Evolutionary conservation across 2,113 vertebrate genomes (phyloP).

Genomic region (Misgurnus mizolepis): DNA sequence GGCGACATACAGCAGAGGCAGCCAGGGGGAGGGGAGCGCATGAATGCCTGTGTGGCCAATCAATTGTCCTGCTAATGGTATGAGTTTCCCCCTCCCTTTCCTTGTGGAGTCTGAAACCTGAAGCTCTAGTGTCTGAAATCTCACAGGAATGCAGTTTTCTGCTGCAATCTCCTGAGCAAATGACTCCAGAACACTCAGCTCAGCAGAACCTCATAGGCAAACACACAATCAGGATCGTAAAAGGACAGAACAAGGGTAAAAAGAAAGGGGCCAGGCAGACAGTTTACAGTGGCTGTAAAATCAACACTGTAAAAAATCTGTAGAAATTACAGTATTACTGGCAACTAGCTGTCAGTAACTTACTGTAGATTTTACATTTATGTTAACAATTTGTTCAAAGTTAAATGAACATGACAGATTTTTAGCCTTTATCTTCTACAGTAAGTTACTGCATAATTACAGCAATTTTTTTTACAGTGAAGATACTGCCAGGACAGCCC

Average conservation of each 20-base stretch:
- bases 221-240: constrained; percentile 49
- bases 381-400: too few species aligned
- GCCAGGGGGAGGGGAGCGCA: background rate
- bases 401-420: too few species aligned
- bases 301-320: background rate
- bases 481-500: too few species aligned
- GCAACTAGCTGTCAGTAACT: too few species aligned
- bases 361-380: too few species aligned
- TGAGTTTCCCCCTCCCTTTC: background rate
- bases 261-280: background rate
- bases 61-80: constrained; percentile 36
- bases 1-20: constrained; percentile 21
- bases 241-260: constrained; percentile 20
- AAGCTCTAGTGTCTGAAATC: constrained; percentile 16
- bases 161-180: constrained; percentile 23
- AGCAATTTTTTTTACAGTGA: too few species aligned
- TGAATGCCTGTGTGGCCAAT: constrained; percentile 27
- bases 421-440: too few species aligned
- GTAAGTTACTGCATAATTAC: too few species aligned
- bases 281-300: too few species aligned
- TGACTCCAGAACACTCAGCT: background rate
- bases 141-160: constrained; percentile 12
- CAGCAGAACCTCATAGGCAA: constrained; percentile 12
- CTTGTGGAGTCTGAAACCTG: constrained; percentile 14
- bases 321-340: too few species aligned